phyloP scores from a whole-genome alignment of 2,113 vertebrate genomes.

The Gracilinanus agilis region DNA sequence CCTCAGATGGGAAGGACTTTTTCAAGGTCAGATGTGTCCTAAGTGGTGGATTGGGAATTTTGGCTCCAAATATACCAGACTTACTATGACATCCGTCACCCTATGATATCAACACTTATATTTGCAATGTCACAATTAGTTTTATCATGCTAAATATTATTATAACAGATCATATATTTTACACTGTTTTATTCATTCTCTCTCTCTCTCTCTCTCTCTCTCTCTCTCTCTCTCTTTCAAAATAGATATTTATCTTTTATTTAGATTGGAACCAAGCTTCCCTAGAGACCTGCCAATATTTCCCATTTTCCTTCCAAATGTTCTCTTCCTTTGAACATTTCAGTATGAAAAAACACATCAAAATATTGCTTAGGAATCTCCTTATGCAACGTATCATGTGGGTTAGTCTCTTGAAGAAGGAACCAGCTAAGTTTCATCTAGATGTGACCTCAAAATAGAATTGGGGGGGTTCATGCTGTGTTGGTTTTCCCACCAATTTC shows the following conservation, averaged over 20 bases:
- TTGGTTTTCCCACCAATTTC: neutral
- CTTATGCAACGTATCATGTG: neutral
- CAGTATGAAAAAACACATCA: neutral
- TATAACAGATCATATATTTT: too few relatives aligned
- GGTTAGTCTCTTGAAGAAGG: neutral
- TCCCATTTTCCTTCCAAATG: neutral
- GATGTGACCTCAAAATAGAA: neutral
- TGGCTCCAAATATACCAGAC: neutral
- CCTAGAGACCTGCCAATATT: neutral
- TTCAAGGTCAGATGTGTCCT: neutral
- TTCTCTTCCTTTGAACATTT: neutral
- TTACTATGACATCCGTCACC: neutral
- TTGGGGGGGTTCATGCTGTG: neutral
- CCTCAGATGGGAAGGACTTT: neutral
- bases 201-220: too few relatives aligned
- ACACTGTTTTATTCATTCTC: too few relatives aligned
- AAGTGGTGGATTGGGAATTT: neutral
- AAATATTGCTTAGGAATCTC: neutral
- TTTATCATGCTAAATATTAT: too few relatives aligned
- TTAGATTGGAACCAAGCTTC: neutral
- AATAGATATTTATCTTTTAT: neutral
- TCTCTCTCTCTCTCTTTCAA: neutral
- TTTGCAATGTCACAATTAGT: too few relatives aligned
- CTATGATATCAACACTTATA: neutral
- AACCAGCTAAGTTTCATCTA: neutral